These are phyloP conservation scores for Oncopodura yosiiana DNA, from an alignment of 1,140 invertebrate genomes.

Conservation along the genomic window DNA sequence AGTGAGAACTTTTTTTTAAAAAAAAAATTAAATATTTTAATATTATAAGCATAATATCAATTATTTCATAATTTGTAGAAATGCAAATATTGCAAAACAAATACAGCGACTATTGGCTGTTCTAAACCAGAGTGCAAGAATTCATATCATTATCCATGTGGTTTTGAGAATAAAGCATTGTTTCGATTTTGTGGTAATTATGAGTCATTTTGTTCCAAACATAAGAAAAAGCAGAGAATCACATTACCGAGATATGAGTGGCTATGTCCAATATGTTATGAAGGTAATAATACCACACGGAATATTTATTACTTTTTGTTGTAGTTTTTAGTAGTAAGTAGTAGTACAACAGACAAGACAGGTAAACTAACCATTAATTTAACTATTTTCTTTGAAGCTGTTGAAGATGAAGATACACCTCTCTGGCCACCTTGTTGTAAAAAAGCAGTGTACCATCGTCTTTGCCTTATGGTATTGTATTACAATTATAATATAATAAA, in stretches of 20 bases:
- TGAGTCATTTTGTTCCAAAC: slow-evolving; percentile 40
- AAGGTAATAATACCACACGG: too few relatives aligned
- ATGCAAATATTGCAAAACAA: slow-evolving; percentile 50
- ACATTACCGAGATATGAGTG: neutral
- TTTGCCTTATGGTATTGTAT: slow-evolving; percentile 44
- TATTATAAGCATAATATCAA: too few relatives aligned
- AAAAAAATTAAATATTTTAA: too few relatives aligned
- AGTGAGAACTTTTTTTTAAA: too few relatives aligned
- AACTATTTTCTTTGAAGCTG: too few relatives aligned
- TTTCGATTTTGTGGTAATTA: slow-evolving; percentile 50
- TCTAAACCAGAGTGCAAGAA: slow-evolving; percentile 44
- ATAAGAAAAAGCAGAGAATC: slow-evolving; percentile 16
- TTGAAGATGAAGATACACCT: slow-evolving; percentile 37
- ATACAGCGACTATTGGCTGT: slow-evolving; percentile 52
- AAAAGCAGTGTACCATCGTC: slow-evolving; percentile 44
- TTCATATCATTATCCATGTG: slow-evolving; percentile 55
- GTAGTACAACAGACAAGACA: too few relatives aligned
- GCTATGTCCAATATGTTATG: slow-evolving; percentile 43
- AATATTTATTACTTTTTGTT: too few relatives aligned
- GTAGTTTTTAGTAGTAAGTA: too few relatives aligned
- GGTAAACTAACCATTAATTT: too few relatives aligned
- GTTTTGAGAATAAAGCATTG: slow-evolving; percentile 45
- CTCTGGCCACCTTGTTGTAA: slow-evolving; percentile 46
- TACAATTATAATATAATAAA: too few relatives aligned
- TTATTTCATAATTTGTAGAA: slow-evolving; percentile 42